A percentile compares a stretch with the other conserved stretches of the same genome.
Conservation (phyloP, 2,888 invertebrate genomes). For the Chalcis sispes region DNA sequence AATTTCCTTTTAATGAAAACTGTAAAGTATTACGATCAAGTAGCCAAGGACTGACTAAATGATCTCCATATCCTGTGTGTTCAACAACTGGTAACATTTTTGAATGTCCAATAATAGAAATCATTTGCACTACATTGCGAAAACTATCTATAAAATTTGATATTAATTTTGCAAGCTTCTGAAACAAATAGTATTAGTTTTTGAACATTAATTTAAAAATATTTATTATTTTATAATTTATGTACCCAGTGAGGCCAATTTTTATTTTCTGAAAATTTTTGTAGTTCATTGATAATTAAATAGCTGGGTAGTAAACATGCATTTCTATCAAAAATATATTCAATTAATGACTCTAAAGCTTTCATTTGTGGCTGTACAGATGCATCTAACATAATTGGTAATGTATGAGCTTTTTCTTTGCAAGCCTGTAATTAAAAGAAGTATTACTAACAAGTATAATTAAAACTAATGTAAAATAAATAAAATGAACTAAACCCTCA, state of each 20-base stretch:
- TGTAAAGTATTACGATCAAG: conserved; percentile 90
- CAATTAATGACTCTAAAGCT: conserved; percentile 88
- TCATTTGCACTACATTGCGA: conserved; percentile 95
- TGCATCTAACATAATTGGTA: conserved; percentile 88
- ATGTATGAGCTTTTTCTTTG: conserved; percentile 90
- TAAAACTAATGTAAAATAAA: background rate
- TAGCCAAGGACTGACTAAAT: conserved; percentile 94
- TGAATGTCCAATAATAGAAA: conserved; percentile 92
- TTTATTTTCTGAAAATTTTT: conserved; percentile 89
- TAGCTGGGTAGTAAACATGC: conserved; percentile 95
- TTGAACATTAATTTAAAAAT: conserved; percentile 18
- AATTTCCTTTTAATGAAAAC: conserved; percentile 83
- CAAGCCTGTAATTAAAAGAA: conserved; percentile 80
- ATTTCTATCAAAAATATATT: conserved; percentile 94
- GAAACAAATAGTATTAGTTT: conserved; percentile 67
- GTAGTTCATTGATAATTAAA: conserved; percentile 95
- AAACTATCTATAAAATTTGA: conserved; percentile 95
- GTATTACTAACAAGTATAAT: background rate
- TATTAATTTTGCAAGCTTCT: conserved; percentile 90
- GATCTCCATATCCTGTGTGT: conserved; percentile 92
- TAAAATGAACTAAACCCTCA: conserved; percentile 80
- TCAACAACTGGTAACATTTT: conserved; percentile 96
- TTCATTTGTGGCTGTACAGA: conserved; percentile 89
- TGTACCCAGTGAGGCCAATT: conserved; percentile 94
- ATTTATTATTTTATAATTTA: conserved; percentile 10